These are phyloP conservation scores for Patiria miniata DNA, from an alignment of 35 echinoderm and acorn worm genomes.

Conservation along the genomic window DNA sequence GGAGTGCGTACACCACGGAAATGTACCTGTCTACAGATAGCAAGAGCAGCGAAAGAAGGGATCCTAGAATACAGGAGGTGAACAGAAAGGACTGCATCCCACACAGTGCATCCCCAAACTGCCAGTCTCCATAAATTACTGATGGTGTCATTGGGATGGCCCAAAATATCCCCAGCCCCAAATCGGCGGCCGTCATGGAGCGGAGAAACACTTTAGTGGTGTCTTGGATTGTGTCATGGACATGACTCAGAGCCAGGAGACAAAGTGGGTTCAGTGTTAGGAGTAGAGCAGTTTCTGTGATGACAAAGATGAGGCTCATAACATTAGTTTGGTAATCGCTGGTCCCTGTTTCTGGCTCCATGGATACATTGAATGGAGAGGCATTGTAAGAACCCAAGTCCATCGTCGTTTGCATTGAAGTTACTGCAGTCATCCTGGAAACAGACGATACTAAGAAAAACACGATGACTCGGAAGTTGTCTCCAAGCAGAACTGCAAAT, in stretches of 20 bases:
- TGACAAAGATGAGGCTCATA: not conserved
- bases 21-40: not conserved
- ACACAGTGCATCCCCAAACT: not conserved
- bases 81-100: too few species aligned
- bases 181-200: slow-evolving; percentile 1
- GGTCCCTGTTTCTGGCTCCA: too few species aligned
- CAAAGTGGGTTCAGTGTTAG: not conserved
- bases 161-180: not conserved
- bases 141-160: not conserved
- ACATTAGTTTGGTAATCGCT: not conserved
- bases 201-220: slow-evolving; percentile 32
- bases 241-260: not conserved
- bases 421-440: not conserved
- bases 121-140: not conserved
- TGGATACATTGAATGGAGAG: not conserved
- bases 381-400: too few species aligned
- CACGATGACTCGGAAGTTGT: too few species aligned
- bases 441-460: too few species aligned
- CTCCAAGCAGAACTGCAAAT: too few species aligned
- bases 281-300: not conserved
- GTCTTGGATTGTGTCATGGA: not conserved
- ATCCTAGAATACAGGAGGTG: not conserved
- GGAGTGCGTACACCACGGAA: not conserved
- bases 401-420: too few species aligned
- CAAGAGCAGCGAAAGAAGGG: not conserved